Base-by-base conservation (phyloP, 92 coral and sea anemone species). In the Muricea muricata region DNA sequence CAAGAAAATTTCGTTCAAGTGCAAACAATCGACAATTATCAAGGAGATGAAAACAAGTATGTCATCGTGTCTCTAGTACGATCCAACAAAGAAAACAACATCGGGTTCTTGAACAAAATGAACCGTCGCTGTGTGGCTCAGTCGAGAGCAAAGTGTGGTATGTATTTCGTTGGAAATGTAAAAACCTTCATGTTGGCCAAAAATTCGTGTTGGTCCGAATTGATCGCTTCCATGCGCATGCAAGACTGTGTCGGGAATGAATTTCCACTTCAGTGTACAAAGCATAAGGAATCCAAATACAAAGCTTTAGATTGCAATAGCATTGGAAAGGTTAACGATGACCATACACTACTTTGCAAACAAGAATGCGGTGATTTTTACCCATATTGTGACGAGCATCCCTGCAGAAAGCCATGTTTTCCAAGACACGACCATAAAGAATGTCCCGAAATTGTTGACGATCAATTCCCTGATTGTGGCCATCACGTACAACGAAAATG, bases 241-340 rank as follows among this genome's bases (percentile, higher is more conserved):
- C 78, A 68, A 34, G 28, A 73, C 4, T 80, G 85, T 35, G 85
- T 80, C 47, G 78, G 52, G 21, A 30, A 80, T 66, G 42, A 31
- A 13, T 6, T 66, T 37, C 73, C 73, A 8, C 47, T 80, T 24
- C 75, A 61, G 46, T 80, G 85, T 20, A 37, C 73, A 10, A 80
- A 80, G 33, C 85, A 80, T 57, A 56, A 80, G 25, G 5, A 7
- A 35, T 66, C 73, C 6, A 66, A 37, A 26, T 66, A 31, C 18
- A 31, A 66, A 0, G 73, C 57, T 9, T 6, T 35, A 55, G 29
- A 57, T 34, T 14, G 29, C 67, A 20, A 66, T 9, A 31, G 78
- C 33, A 41, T 80, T 28, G 17, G n/a, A 6, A 18, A 21, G 0
- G 56, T 80, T 8, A 67, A 57, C 6, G 47, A 6, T 21, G n/a